These are phyloP conservation scores for Damaliscus lunatus DNA, from an alignment of 2,113 vertebrate species.

Conservation along the genomic window DNA sequence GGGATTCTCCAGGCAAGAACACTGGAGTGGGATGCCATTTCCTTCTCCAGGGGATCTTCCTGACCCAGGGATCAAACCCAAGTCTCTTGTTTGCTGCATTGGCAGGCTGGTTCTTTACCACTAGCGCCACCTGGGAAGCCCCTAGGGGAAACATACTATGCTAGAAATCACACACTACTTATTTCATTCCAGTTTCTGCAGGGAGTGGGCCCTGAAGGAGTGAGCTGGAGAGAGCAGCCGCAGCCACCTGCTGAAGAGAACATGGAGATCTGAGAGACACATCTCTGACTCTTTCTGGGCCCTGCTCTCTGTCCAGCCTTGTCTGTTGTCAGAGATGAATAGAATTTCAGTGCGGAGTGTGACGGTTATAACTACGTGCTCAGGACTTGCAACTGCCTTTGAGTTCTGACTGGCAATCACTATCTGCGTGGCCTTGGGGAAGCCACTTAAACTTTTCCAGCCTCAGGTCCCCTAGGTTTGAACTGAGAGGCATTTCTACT, in stretches of 20 bases:
- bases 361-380: neutral
- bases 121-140: neutral
- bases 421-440: neutral
- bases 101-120: neutral
- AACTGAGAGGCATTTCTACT: neutral
- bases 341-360: neutral
- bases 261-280: neutral
- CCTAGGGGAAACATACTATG: neutral
- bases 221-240: neutral
- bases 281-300: neutral
- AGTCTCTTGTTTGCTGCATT: neutral
- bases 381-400: conserved; percentile 48
- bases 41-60: neutral
- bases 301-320: neutral
- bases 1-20: neutral
- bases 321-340: conserved; percentile 41
- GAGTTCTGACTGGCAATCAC: neutral
- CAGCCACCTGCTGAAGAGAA: neutral
- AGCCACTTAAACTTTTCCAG: neutral
- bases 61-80: neutral
- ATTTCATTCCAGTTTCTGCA: neutral
- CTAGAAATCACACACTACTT: neutral
- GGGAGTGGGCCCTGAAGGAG: neutral
- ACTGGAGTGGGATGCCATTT: neutral
- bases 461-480: neutral